Percentiles rank a stretch among this genome's conserved stretches.
These are phyloP conservation scores for Melanotaenia nigrans DNA, from an alignment of 2,797 vertebrate genomes.

Conservation along the genomic window DNA sequence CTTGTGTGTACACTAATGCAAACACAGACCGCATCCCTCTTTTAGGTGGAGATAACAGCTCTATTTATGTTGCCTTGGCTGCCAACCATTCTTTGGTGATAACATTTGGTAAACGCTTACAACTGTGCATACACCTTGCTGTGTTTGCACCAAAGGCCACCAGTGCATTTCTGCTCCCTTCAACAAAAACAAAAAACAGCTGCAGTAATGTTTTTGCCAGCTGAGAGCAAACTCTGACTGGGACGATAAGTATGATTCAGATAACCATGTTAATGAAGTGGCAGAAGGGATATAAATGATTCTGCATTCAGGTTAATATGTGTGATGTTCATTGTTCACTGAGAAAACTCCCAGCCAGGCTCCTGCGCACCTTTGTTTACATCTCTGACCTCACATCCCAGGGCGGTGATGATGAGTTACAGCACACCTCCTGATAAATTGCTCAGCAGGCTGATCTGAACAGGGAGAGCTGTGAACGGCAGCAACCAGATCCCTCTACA, in stretches of 20 bases:
- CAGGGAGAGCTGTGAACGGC: slow-evolving; percentile 22
- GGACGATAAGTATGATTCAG: slow-evolving; percentile 5
- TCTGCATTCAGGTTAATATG: slow-evolving; percentile 21
- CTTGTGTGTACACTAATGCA: not conserved
- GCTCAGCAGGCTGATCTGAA: slow-evolving; percentile 26
- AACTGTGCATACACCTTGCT: slow-evolving; percentile 19
- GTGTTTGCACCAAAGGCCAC: slow-evolving; percentile 29
- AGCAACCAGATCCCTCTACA: slow-evolving; percentile 7
- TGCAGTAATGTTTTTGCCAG: not conserved
- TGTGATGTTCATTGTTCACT: slow-evolving; percentile 11
- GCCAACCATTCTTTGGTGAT: slow-evolving; percentile 44
- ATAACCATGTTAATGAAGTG: slow-evolving; percentile 23
- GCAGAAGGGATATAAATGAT: slow-evolving; percentile 18
- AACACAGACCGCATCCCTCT: slow-evolving; percentile 22
- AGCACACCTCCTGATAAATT: slow-evolving; percentile 41
- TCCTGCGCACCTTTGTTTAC: slow-evolving; percentile 28
- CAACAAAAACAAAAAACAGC: slow-evolving; percentile 22
- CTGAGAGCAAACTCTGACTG: slow-evolving; percentile 6
- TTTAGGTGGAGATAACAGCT: slow-evolving; percentile 62
- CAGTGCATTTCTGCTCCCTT: slow-evolving; percentile 36
- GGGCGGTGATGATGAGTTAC: slow-evolving; percentile 31
- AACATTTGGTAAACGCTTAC: slow-evolving; percentile 55
- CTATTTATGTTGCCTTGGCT: slow-evolving; percentile 49
- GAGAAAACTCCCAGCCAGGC: slow-evolving; percentile 5
- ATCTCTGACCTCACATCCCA: slow-evolving; percentile 44